phyloP scores from a whole-genome alignment of 1,140 invertebrate species.

The Zaprionus tsacasi region DNA sequence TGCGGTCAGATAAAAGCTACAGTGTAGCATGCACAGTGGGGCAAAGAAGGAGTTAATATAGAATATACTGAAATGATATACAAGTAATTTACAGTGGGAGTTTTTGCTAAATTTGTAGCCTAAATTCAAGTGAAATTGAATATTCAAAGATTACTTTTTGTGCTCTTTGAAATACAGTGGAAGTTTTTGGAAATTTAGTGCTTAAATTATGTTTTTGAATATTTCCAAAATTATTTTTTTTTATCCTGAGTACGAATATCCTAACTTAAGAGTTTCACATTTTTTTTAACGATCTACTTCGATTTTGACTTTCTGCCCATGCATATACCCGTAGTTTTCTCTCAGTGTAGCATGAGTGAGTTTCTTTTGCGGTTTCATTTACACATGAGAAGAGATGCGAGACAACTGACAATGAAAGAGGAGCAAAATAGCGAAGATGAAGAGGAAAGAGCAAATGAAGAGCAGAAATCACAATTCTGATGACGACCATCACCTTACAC shows the following conservation, averaged over 20 bases:
- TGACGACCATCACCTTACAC: conserved; percentile 21
- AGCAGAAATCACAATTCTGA: conserved; percentile 19
- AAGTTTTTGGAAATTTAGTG: too few relatives aligned
- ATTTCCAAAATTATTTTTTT: too few relatives aligned
- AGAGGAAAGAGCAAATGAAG: background rate
- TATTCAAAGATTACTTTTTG: too few relatives aligned
- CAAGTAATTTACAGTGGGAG: too few relatives aligned
- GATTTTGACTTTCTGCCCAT: background rate
- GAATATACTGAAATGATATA: too few relatives aligned
- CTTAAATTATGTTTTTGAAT: too few relatives aligned
- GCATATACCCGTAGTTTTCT: background rate
- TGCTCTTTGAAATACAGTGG: too few relatives aligned
- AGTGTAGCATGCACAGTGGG: background rate
- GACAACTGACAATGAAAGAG: conserved; percentile 6
- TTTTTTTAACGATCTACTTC: background rate
- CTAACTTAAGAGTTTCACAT: too few relatives aligned
- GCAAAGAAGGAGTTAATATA: background rate
- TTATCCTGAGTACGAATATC: too few relatives aligned
- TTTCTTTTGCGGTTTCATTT: conserved; percentile 31
- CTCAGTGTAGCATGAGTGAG: conserved; percentile 30
- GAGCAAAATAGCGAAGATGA: background rate
- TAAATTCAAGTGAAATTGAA: too few relatives aligned
- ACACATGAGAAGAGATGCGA: conserved; percentile 34
- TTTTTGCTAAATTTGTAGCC: too few relatives aligned
- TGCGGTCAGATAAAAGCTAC: background rate